Conservation (phyloP, 1,140 invertebrate species). For the Magallana ariakensis region DNA sequence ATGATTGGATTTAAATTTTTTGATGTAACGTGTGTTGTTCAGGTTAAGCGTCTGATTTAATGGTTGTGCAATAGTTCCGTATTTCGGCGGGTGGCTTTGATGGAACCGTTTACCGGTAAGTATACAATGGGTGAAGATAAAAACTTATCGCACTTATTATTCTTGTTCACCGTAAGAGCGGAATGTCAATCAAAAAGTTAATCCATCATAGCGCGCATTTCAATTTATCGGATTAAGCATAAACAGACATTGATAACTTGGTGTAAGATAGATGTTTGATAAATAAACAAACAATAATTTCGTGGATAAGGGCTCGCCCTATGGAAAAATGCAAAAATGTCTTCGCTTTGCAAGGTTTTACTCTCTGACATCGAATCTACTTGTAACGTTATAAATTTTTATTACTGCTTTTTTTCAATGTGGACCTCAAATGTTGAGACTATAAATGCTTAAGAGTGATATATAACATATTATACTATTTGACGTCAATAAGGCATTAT, state of each 20-base stretch:
- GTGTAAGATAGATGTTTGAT: not conserved
- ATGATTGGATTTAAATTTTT: too few species aligned
- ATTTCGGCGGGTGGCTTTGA: conserved; percentile 1
- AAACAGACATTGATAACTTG: conserved; percentile 9
- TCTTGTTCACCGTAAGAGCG: not conserved
- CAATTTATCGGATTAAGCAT: conserved; percentile 30
- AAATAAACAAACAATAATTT: conserved; percentile 27
- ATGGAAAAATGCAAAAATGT: not conserved
- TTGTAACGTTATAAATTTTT: too few species aligned
- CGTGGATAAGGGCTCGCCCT: not conserved
- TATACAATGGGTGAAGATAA: conserved; percentile 15
- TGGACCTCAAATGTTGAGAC: too few species aligned
- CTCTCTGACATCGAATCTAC: too few species aligned
- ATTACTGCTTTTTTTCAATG: too few species aligned
- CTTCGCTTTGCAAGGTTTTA: too few species aligned
- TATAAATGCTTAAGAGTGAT: too few species aligned
- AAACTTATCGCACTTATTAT: conserved; percentile 7
- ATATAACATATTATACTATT: too few species aligned
- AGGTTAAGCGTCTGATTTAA: not conserved
- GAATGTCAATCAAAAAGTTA: conserved; percentile 26
- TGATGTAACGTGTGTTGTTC: not conserved
- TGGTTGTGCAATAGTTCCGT: conserved; percentile 7
- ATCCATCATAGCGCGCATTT: conserved; percentile 27
- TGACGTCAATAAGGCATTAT: too few species aligned
- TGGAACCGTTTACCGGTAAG: conserved; percentile 16